Base-by-base conservation (phyloP, 2,113 vertebrate species). In the Gracilinanus agilis region DNA sequence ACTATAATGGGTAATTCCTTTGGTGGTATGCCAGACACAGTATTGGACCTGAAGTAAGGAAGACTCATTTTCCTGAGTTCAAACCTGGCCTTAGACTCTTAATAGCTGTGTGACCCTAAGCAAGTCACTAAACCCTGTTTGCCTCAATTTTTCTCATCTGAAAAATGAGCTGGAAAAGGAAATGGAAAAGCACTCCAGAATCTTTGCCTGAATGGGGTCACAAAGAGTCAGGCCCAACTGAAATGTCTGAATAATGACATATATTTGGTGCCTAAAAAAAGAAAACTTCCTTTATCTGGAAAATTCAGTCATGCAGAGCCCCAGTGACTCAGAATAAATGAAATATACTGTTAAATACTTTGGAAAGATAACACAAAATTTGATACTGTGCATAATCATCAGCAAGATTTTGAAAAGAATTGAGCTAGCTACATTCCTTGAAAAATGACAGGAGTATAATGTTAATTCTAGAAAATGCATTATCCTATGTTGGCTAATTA, bases 401-500 rank as follows among this genome's bases (percentile, higher is more conserved):
- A 55, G 12, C 56, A 55, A 94, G 92, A 8, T 25, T 83, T 53
- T 55, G n/a, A 91, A 53, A 91, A 83, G 2, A 90, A 3, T 90
- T 10, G 27, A 54, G 90, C 10, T 44, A 95, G 53, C 8, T 19
- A 8, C 9, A 8, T 40, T 93, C 94, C 44, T 88, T 91, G 27
- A 91, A 92, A 96, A 93, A 55, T 53, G 25, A 11, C 67, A 96
- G 93, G 9, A 93, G 44, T 90, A n/a, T 95, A 96, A 92, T 19
- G 25, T 49, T 97, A 61, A 94, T 91, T 90, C 53, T 27, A 0
- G 23, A 92, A 44, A 92, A 93, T 93, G 56, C 24, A 90, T 93
- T 92, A 9, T 19, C 40, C 93, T 88, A 91, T 53, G 25, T 93
- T 83, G 92, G 49, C 96, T 97, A 94, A 97, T 97, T 95, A 97